phyloP scores from a whole-genome alignment of 1,140 invertebrate species.

The Odontomachus brunneus region DNA sequence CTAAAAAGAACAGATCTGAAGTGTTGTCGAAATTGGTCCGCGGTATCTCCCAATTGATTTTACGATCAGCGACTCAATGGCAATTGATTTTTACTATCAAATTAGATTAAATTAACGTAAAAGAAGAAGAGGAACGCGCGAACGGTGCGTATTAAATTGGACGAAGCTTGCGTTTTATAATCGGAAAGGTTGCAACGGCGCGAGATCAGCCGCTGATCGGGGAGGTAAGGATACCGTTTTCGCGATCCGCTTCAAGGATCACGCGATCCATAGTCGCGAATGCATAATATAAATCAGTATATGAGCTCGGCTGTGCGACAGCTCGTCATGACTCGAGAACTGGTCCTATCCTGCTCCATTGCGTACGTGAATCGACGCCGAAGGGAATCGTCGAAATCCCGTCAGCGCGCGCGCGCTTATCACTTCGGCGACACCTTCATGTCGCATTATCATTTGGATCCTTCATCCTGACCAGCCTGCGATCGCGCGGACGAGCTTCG shows the following conservation, averaged over 20 bases:
- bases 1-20: no score
- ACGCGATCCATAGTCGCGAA: not conserved
- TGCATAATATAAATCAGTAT: not conserved
- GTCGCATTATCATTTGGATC: conserved; percentile 10
- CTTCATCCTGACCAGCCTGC: conserved; percentile 30
- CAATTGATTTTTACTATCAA: not conserved
- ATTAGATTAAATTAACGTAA: conserved; percentile 12
- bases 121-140: not conserved
- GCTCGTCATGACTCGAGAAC: not conserved
- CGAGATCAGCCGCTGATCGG: not conserved
- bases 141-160: not conserved
- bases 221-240: conserved; percentile 6
- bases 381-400: conserved; percentile 2
- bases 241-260: conserved; percentile 13
- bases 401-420: not conserved
- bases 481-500: conserved; percentile 33
- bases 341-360: not conserved
- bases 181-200: not conserved
- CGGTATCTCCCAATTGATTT: not conserved
- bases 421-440: not conserved
- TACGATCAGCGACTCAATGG: not conserved
- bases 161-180: conserved; percentile 1
- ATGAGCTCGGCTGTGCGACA: not conserved
- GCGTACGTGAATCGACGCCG: not conserved
- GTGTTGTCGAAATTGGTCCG: conserved; percentile 2